Evolutionary conservation across 2,888 invertebrate species (phyloP), one percentile per base, ranked within the genome.

Genomic region (Stenodera caucasica): DNA sequence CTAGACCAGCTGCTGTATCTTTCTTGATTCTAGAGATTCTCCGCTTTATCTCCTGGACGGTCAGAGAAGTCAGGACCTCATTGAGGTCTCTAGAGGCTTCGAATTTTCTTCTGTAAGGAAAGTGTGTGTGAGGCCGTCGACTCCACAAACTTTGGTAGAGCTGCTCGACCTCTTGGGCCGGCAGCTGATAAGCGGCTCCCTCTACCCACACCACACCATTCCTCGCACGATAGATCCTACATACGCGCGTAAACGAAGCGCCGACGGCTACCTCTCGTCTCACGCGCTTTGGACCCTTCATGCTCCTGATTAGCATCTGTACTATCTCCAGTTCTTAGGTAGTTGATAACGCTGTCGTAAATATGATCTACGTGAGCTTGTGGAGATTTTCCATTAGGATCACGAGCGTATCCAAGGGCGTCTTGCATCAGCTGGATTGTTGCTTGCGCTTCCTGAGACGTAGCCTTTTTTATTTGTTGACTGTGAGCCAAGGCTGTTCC

Each of bases 211-310:
- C 60, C 55, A 63, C 49, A 54, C 68, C 56, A 51, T 66, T 14
- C 63, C 75, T 3, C 57, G 75, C 57, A 65, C 67, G 26, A 62
- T 75, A 77, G 49, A 5, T 76, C 72, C 60, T 77, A 76, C 49
- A 74, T 72, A 0, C 72, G 56, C 0, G 76, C 72, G 33, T 71
- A 77, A 2, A 64, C 53, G 40, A 65, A 70, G 26, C 65, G 66
- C 63, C 71, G 67, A 45, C 57, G 54, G 11, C 60, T 57, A 12
- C 62, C 23, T 45, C 52, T 50, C 55, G 37, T 15, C 14, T 55
- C 45, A 12, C 29, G 12, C 35, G 55, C 5, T 49, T 23, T 30
- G 12, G n/a, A 8, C 33, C 35, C 3, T 32, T 30, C 15, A 32
- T 14, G 18, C 9, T 15, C 11, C 14, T 33, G 55, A 50, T 51